Percentiles rank a stretch among this genome's conserved stretches.
Conservation (phyloP, 2,797 vertebrate species). For the Leuciscus waleckii region DNA sequence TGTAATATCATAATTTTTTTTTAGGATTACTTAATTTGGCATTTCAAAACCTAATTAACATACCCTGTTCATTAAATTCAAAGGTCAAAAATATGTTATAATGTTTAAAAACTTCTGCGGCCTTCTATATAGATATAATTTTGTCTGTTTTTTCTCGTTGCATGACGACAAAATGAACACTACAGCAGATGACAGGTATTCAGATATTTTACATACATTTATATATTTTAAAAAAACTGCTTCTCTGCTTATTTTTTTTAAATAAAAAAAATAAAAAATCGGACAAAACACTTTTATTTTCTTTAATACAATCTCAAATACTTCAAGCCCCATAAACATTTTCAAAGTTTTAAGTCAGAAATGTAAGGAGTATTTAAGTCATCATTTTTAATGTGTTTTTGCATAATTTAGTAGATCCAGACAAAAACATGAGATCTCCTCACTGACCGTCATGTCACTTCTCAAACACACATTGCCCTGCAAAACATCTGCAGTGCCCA, state of each 20-base stretch:
- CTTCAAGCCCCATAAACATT: too few species aligned
- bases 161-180: not conserved
- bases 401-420: not conserved
- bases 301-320: too few species aligned
- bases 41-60: not conserved
- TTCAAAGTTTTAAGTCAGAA: not conserved
- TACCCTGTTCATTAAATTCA: not conserved
- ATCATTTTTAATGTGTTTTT: not conserved
- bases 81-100: not conserved
- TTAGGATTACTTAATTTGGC: not conserved
- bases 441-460: not conserved
- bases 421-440: not conserved
- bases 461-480: not conserved
- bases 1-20: not conserved
- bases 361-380: not conserved
- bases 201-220: not conserved
- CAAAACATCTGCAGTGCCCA: not conserved
- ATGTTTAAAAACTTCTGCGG: not conserved
- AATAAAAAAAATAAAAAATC: too few species aligned
- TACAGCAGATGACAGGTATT: not conserved
- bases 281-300: too few species aligned
- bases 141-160: not conserved
- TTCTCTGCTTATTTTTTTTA: too few species aligned
- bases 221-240: not conserved
- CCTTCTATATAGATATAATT: not conserved